Evolutionary conservation across 2,113 vertebrate genomes (phyloP).

Genomic region (Mustela lutreola): DNA sequence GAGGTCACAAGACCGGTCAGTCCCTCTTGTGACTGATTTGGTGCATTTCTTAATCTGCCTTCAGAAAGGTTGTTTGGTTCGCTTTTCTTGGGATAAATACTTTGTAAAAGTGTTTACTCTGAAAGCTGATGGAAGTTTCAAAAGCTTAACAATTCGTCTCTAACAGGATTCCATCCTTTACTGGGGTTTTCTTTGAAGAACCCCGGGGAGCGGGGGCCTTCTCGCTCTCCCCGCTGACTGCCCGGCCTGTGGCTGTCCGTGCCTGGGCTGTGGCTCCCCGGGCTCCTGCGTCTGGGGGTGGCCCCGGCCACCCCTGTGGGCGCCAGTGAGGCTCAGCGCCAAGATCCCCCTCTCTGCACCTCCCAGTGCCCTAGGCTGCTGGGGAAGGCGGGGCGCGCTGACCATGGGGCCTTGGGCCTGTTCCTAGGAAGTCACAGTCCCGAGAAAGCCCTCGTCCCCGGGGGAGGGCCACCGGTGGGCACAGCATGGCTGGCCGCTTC

Average conservation of each 20-base stretch:
- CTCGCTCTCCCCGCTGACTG: no score
- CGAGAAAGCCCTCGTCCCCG: neutral
- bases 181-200: neutral
- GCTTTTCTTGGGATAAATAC: neutral
- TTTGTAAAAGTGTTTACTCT: neutral
- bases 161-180: neutral
- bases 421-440: neutral
- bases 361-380: neutral
- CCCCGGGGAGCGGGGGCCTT: neutral
- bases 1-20: no score
- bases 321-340: neutral
- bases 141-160: neutral
- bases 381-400: neutral
- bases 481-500: fast-evolving
- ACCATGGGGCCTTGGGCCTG: fast-evolving
- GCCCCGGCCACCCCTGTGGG: no score
- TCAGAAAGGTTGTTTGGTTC: neutral
- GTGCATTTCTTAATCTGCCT: neutral
- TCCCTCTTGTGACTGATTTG: neutral
- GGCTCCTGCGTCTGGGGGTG: neutral
- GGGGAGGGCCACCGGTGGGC: neutral
- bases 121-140: neutral
- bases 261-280: neutral
- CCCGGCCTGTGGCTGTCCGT: neutral
- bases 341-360: neutral